These are phyloP conservation scores for Glareola pratincola DNA, from an alignment of 2,113 vertebrate genomes.

Conservation along the genomic window DNA sequence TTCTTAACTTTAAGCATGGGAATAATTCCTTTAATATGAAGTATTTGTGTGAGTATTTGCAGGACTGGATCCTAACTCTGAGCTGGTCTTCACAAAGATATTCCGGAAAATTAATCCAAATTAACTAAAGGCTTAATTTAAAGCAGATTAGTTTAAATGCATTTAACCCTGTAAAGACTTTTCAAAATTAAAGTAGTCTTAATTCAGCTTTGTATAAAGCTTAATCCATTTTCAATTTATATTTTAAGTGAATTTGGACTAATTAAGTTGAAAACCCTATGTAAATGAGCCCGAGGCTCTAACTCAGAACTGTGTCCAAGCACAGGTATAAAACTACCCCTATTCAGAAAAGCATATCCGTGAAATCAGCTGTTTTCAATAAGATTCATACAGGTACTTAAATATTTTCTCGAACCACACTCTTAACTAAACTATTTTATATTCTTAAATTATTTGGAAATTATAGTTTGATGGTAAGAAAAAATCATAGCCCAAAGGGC, in stretches of 20 bases:
- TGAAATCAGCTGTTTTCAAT: neutral
- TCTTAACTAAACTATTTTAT: neutral
- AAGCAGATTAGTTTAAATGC: constrained; percentile 59
- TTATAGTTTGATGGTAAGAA: neutral
- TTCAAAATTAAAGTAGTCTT: constrained; percentile 37
- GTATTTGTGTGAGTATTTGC: neutral
- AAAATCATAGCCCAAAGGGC: neutral
- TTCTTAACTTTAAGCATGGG: neutral
- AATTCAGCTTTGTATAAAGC: constrained; percentile 38
- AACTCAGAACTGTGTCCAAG: neutral
- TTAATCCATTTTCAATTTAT: constrained; percentile 56
- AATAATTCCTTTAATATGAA: constrained; percentile 16
- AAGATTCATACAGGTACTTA: neutral
- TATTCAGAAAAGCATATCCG: neutral
- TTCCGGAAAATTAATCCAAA: constrained; percentile 54
- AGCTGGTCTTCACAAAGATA: constrained; percentile 21
- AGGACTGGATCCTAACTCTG: neutral
- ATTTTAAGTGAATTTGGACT: constrained; percentile 40
- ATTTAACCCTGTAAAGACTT: constrained; percentile 58
- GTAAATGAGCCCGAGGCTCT: constrained; percentile 6
- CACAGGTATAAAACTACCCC: neutral
- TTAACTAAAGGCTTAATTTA: constrained; percentile 60
- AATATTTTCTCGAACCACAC: neutral
- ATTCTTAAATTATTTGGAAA: constrained; percentile 9
- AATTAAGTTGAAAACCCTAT: constrained; percentile 32